Evolutionary conservation across 2,113 vertebrate genomes (phyloP).

Genomic region (Amblyornis subalaris): DNA sequence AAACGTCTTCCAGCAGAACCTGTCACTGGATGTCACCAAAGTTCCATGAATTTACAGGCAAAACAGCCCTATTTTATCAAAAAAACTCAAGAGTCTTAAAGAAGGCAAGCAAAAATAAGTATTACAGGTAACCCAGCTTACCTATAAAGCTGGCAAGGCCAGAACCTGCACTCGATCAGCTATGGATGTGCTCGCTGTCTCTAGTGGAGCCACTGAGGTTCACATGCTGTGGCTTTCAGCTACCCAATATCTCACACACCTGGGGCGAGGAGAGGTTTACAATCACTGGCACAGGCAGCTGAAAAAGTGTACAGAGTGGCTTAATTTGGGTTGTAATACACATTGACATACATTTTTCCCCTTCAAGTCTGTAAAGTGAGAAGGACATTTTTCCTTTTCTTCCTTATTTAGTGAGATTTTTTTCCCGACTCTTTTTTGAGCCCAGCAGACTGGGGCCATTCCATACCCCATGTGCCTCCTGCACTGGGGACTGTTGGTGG

Average conservation of each 20-base stretch:
- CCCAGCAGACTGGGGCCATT: neutral
- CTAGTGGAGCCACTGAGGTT: neutral
- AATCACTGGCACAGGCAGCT: neutral
- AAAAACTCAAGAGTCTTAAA: neutral
- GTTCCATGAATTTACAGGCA: slow-evolving; percentile 32
- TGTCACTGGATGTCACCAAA: slow-evolving; percentile 54
- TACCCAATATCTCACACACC: neutral
- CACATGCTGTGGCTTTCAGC: neutral
- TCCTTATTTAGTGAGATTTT: neutral
- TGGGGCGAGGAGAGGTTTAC: fast-evolving
- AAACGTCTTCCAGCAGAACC: neutral
- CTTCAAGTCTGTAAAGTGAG: neutral
- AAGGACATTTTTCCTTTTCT: neutral
- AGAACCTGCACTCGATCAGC: neutral
- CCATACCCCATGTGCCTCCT: fast-evolving
- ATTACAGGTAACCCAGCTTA: neutral
- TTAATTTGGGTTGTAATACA: neutral
- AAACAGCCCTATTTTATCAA: slow-evolving; percentile 22
- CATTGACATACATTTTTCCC: neutral
- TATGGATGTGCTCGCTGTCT: neutral
- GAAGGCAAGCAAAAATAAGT: neutral
- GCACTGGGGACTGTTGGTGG: neutral
- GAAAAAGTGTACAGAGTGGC: neutral
- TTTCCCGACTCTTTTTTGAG: neutral
- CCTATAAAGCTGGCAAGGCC: neutral